These are phyloP conservation scores for Philopedon plagiatum DNA, from an alignment of 2,888 invertebrate species.

Conservation along the genomic window DNA sequence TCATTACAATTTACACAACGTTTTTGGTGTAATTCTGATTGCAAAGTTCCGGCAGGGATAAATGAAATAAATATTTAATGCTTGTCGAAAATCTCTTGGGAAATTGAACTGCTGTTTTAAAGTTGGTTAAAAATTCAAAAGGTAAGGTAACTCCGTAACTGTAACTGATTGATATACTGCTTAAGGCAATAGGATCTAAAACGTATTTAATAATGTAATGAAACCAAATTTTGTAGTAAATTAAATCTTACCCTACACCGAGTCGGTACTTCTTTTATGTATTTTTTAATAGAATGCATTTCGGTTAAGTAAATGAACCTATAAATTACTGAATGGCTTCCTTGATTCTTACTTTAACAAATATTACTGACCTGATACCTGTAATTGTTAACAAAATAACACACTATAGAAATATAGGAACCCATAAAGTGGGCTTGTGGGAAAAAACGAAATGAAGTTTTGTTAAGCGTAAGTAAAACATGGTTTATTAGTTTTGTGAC, in stretches of 20 bases:
- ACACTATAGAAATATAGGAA: too few relatives aligned
- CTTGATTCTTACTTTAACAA: too few relatives aligned
- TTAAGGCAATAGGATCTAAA: not conserved
- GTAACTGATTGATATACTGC: not conserved
- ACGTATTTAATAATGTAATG: not conserved
- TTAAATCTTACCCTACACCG: not conserved
- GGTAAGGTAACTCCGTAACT: not conserved
- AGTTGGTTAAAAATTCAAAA: conserved; percentile 15
- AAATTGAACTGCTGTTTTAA: conserved; percentile 24
- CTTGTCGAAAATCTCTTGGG: not conserved
- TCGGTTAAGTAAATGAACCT: too few relatives aligned
- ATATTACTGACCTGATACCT: too few relatives aligned
- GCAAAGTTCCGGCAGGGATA: not conserved
- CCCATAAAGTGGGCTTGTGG: too few relatives aligned
- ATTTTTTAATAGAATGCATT: too few relatives aligned
- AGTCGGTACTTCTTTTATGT: too few relatives aligned
- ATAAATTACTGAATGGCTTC: too few relatives aligned
- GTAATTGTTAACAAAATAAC: too few relatives aligned
- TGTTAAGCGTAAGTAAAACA: too few relatives aligned
- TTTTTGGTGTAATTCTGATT: not conserved
- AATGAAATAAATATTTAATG: not conserved
- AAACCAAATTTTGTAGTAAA: not conserved
- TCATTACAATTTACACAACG: not conserved
- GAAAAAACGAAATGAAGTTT: too few relatives aligned
- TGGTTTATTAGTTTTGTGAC: too few relatives aligned